Base-by-base conservation (phyloP, 2,797 vertebrate species). In the Orientallactaga sibirica region DNA sequence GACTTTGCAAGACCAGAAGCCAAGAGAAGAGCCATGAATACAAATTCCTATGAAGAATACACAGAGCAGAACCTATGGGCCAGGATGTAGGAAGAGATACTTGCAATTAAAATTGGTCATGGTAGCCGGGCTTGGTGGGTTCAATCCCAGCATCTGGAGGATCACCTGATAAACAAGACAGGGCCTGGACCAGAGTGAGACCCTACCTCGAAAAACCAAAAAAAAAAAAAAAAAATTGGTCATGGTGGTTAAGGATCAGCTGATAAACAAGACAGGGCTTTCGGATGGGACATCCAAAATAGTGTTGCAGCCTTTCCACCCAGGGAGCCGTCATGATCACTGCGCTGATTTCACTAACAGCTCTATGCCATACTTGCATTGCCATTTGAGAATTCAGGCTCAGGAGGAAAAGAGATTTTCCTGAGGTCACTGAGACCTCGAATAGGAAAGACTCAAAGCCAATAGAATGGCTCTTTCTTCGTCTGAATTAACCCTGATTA, bases 401-500 rank as follows among this genome's bases (percentile, higher is more conserved):
- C 48, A 84, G 68, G 37, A 86, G n/a, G 55, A 19, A 86, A 83
- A 80, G 27, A 37, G 37, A 74, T 62, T 81, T 85, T n/a, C 43
- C 79, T 19, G 25, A 79, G 66, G 43, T 67, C 78, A 82, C 29
- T 58, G 58, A 80, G n/a, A 68, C 68, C 37, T 66, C 16, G 85
- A 27, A 81, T 66, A 78, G 12, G 61, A n/a, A 89, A 33, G 67
- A 20, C 68, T 90, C 75, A 37, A 27, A 67, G 12, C 68, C 71
- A 87, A 25, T 52, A 48, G 41, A 77, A 2, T 11, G 25, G 10
- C 16, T 73, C 20, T 12, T 27, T 14, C 24, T 78, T 18, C 75
- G 90, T 85, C 61, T 86, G 81, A 94, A 58, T 61, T 25, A 91
- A 55, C 22, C 43, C 73, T 64, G 33, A 68, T 33, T 37, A 22